Percentiles rank a stretch among this genome's conserved stretches.
phyloP scores from a whole-genome alignment of 2,888 invertebrate genomes.

The Tortricodes alternella region DNA sequence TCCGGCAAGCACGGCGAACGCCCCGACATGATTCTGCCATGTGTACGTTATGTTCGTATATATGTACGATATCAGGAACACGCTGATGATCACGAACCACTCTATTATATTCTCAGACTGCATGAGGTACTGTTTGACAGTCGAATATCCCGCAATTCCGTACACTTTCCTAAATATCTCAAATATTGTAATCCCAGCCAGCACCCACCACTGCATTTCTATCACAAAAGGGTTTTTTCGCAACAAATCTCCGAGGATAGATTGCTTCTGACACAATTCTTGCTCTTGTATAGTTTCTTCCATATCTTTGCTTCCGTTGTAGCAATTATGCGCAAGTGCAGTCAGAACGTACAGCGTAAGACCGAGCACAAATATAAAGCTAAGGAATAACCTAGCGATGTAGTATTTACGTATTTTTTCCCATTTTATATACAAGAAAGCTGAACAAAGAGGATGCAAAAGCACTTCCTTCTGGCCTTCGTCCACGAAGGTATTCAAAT shows the following conservation, averaged over 20 bases:
- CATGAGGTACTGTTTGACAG: slow-evolving; percentile 90
- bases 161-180: slow-evolving; percentile 92
- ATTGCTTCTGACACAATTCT: slow-evolving; percentile 90
- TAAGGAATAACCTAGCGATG: slow-evolving; percentile 89
- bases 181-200: slow-evolving; percentile 89
- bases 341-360: slow-evolving; percentile 92
- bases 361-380: slow-evolving; percentile 90
- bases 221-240: slow-evolving; percentile 89
- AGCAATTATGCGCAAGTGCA: slow-evolving; percentile 92
- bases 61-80: slow-evolving; percentile 91
- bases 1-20: slow-evolving; percentile 91
- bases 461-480: slow-evolving; percentile 94
- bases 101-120: slow-evolving; percentile 94
- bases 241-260: slow-evolving; percentile 88
- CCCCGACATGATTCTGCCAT: slow-evolving; percentile 94
- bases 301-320: slow-evolving; percentile 90
- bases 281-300: slow-evolving; percentile 88
- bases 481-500: slow-evolving; percentile 92
- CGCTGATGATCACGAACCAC: slow-evolving; percentile 93
- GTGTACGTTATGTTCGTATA: slow-evolving; percentile 88
- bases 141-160: slow-evolving; percentile 91
- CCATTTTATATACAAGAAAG: slow-evolving; percentile 94
- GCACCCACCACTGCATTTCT: slow-evolving; percentile 92
- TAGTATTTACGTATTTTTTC: slow-evolving; percentile 95
- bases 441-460: slow-evolving; percentile 93